Base-by-base conservation (phyloP, 2,888 invertebrate species). In the Crossocerus cetratus region DNA sequence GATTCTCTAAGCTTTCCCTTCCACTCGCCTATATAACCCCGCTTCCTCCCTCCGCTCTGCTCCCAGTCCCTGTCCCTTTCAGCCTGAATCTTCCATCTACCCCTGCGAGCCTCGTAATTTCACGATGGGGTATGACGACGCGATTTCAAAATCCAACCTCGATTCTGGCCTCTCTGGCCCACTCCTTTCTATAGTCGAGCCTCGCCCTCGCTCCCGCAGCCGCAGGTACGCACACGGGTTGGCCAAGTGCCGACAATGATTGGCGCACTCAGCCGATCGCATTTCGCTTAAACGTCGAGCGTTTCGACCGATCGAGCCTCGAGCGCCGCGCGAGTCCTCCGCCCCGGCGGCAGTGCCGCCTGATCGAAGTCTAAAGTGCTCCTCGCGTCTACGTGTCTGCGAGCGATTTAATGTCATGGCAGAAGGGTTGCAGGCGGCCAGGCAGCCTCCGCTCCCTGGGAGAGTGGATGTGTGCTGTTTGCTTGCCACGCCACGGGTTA, bases 201-300 rank as follows among this genome's bases (percentile, higher is more conserved):
- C n/a, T 32, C 32, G 11, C 5, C 32, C 32, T 32, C 32, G 11
- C 32, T 8, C 32, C 2, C 32, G 32, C 32, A 8, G 11, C 8
- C 8, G 8, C 32, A 32, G 32, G 32, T 32, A 32, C 32, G 32
- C 32, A 32, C 32, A 32, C 32, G 32, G 32, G 32, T 11, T 32
- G 32, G 8, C 32, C 8, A 32, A 32, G 32, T 32, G 32, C 75
- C 73, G 70, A 65, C 65, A 66, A 80, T 80, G 76, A 81, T 81
- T 81, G 76, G 77, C 75, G 62, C 69, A 80, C 77, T 80, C 77
- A 76, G 80, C 73, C 80, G 73, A 82, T 82, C 72, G 75, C 67
- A 80, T 81, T 77, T 73, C 82, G 73, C 74, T 82, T 77, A 82
- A 81, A 80, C 70, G 65, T 70, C 69, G 66, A 80, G 72, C 74